Evolutionary conservation across 2,797 vertebrate genomes (phyloP).

Genomic region (Periophthalmus magnuspinnatus): DNA sequence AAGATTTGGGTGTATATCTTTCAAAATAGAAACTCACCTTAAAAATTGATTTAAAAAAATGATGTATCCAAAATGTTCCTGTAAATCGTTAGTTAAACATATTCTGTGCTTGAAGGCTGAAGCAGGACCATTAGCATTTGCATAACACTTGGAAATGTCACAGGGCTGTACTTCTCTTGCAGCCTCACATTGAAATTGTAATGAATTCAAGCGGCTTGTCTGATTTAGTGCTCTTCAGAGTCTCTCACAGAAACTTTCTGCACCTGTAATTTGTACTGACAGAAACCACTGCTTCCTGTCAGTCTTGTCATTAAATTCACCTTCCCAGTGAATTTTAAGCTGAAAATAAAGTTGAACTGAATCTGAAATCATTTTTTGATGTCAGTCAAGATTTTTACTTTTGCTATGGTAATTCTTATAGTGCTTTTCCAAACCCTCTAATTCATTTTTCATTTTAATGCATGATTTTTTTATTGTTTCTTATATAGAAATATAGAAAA

Average conservation of each 20-base stretch:
- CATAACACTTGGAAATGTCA: slow-evolving; percentile 29
- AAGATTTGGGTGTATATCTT: neutral
- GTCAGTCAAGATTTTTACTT: neutral
- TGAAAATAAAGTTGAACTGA: neutral
- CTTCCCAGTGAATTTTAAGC: neutral
- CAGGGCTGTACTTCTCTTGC: slow-evolving; percentile 19
- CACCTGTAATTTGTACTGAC: slow-evolving; percentile 36
- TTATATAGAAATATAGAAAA: neutral
- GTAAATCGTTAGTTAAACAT: slow-evolving; percentile 23
- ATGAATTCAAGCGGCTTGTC: slow-evolving; percentile 51
- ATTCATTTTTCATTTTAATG: no score
- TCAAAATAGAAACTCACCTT: neutral
- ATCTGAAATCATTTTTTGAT: neutral
- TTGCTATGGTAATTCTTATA: neutral
- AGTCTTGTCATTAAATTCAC: slow-evolving; percentile 2
- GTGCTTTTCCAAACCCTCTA: no score
- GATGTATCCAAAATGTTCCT: no score
- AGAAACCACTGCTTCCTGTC: slow-evolving; percentile 5
- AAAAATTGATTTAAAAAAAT: no score
- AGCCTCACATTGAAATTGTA: slow-evolving; percentile 25
- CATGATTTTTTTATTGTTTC: neutral
- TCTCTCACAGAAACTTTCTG: slow-evolving; percentile 20
- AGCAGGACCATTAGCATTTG: slow-evolving; percentile 31
- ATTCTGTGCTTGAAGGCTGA: slow-evolving; percentile 9
- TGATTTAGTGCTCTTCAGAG: slow-evolving; percentile 15